These are phyloP conservation scores for Mesocricetus auratus DNA, from an alignment of 2,113 vertebrate genomes.

Conservation along the genomic window DNA sequence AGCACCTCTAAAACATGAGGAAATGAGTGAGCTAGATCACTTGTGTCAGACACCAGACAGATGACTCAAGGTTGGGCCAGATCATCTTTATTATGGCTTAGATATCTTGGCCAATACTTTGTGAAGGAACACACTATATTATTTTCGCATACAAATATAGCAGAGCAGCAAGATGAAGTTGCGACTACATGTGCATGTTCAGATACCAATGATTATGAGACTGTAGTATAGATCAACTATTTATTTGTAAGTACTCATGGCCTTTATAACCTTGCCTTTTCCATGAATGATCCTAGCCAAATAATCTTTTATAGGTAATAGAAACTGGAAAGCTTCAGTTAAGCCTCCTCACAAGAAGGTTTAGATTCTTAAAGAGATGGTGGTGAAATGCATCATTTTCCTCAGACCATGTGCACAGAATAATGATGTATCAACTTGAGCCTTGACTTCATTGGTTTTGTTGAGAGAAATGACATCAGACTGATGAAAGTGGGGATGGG, in stretches of 20 bases:
- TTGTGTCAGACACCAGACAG: slow-evolving; percentile 67
- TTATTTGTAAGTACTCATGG: slow-evolving; percentile 66
- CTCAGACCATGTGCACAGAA: background rate
- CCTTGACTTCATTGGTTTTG: slow-evolving; percentile 27
- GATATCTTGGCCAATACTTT: slow-evolving; percentile 67
- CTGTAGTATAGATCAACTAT: background rate
- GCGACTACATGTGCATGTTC: slow-evolving; percentile 11
- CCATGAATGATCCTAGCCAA: slow-evolving; percentile 23
- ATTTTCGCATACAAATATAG: slow-evolving; percentile 52
- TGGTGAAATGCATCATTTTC: slow-evolving; percentile 32
- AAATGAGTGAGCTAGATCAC: slow-evolving; percentile 66
- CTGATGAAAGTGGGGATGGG: background rate
- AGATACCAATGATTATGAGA: slow-evolving; percentile 59
- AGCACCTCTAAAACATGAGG: slow-evolving; percentile 61
- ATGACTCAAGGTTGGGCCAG: slow-evolving; percentile 55
- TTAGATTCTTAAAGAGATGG: background rate
- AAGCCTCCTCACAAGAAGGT: slow-evolving; percentile 35
- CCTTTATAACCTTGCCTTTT: slow-evolving; percentile 26
- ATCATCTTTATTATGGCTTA: slow-evolving; percentile 58
- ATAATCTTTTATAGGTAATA: slow-evolving; percentile 32
- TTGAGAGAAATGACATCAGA: slow-evolving; percentile 13
- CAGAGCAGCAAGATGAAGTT: slow-evolving; percentile 36
- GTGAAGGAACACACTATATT: slow-evolving; percentile 57
- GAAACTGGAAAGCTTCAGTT: slow-evolving; percentile 37
- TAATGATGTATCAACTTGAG: background rate